Evolutionary conservation across 2,113 vertebrate species (phyloP).

Genomic region (Brachypodius melanocephalos): DNA sequence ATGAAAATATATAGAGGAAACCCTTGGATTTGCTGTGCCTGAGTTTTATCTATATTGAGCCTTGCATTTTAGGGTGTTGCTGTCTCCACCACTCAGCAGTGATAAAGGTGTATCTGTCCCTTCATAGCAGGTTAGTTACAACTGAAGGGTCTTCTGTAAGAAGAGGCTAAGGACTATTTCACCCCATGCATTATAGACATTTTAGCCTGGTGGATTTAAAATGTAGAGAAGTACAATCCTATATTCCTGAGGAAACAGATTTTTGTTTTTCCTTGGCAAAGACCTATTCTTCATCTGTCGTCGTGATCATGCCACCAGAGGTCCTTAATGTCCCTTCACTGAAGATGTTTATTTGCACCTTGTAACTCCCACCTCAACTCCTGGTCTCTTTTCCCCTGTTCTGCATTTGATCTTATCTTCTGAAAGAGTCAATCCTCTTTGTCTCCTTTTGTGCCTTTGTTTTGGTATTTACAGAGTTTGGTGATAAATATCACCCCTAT

Average conservation of each 20-base stretch:
- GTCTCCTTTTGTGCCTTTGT: conserved; percentile 31
- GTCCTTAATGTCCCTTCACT: not conserved
- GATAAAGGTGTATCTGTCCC: not conserved
- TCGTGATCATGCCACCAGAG: not conserved
- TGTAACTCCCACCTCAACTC: not conserved
- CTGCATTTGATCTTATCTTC: conserved; percentile 10
- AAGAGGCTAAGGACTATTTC: not conserved
- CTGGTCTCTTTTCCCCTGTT: not conserved
- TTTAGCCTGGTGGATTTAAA: not conserved
- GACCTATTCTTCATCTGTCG: not conserved
- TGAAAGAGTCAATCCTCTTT: not conserved
- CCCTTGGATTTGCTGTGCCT: not conserved
- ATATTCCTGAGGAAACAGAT: not conserved
- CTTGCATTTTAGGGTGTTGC: not conserved
- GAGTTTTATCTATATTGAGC: not conserved
- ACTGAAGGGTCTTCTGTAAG: not conserved
- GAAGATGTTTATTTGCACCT: not conserved
- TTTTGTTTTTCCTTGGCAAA: not conserved
- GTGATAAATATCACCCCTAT: not conserved
- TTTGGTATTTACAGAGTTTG: not conserved
- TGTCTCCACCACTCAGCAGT: not conserved
- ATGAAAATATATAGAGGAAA: not conserved
- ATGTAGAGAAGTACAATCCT: not conserved
- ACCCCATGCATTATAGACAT: not conserved
- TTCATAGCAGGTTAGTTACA: not conserved